Conservation (phyloP, 64 coral and sea anemone genomes). For the Astreopora myriophthalma region DNA sequence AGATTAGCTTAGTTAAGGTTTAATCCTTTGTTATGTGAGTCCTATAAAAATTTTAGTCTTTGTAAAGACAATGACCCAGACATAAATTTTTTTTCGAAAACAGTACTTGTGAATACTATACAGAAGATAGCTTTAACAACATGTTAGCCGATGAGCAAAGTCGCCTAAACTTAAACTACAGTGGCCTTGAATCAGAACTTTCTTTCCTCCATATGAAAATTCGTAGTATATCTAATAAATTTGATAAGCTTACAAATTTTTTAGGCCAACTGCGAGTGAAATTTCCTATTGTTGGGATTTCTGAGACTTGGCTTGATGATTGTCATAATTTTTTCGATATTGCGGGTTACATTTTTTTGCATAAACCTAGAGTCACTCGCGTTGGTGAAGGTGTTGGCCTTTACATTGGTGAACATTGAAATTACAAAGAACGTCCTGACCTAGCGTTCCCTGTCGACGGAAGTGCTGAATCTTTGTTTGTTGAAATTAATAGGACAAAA, state of each 20-base stretch:
- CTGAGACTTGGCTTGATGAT: slow-evolving; percentile 58
- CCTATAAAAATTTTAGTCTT: too few species aligned
- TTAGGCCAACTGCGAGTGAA: slow-evolving; percentile 9
- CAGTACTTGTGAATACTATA: not conserved
- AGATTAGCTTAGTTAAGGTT: not conserved
- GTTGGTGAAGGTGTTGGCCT: slow-evolving; percentile 45
- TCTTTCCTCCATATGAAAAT: slow-evolving; percentile 62
- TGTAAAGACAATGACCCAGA: not conserved
- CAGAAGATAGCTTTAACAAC: slow-evolving; percentile 1
- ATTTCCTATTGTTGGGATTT: slow-evolving; percentile 50
- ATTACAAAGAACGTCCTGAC: too few species aligned
- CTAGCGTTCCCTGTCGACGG: too few species aligned
- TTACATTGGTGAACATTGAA: not conserved
- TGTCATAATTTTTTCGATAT: slow-evolving; percentile 15
- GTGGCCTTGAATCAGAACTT: not conserved
- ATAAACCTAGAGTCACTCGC: not conserved
- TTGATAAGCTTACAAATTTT: slow-evolving; percentile 62
- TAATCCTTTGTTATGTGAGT: too few species aligned
- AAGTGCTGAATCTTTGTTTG: too few species aligned
- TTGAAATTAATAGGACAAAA: too few species aligned
- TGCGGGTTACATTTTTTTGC: slow-evolving; percentile 53
- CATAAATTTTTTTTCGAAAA: not conserved
- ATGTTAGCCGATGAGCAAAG: not conserved
- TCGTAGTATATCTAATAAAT: slow-evolving; percentile 39
- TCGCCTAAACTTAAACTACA: not conserved